These are phyloP conservation scores for Rhynchomys soricoides DNA, from an alignment of 2,113 vertebrate genomes.

Conservation along the genomic window DNA sequence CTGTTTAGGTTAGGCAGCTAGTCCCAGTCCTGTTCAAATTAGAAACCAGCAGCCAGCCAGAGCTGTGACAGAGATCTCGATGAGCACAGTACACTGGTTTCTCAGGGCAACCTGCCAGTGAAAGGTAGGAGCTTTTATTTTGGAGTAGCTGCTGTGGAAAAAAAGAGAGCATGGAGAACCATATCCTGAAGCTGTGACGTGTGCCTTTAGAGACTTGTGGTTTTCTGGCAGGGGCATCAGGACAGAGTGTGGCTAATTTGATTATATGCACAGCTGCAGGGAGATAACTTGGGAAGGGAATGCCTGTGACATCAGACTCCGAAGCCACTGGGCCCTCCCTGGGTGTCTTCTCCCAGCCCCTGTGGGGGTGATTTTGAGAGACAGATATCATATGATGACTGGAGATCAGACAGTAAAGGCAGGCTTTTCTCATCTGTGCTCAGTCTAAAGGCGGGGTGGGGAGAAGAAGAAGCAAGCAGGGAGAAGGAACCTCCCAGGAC, in stretches of 20 bases:
- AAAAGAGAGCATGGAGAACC: neutral
- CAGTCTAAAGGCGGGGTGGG: neutral
- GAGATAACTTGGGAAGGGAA: neutral
- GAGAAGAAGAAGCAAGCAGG: neutral
- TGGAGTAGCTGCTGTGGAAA: conserved; percentile 36
- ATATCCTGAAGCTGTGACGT: neutral
- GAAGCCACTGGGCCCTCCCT: neutral
- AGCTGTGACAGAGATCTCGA: neutral
- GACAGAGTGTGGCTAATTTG: neutral
- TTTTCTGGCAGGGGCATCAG: neutral
- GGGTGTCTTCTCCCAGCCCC: neutral
- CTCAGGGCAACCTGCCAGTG: conserved; percentile 12
- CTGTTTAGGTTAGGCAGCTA: conserved; percentile 13
- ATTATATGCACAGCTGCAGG: neutral
- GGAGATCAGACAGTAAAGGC: neutral
- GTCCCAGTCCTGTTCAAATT: conserved; percentile 44
- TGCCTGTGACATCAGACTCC: neutral
- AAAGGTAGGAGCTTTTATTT: conserved; percentile 44
- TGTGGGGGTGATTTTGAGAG: neutral
- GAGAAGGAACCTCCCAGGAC: neutral
- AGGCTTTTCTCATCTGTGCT: neutral
- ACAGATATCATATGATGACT: neutral
- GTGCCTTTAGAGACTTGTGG: neutral
- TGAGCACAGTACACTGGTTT: neutral
- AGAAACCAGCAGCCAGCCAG: neutral